Base-by-base conservation (phyloP, 2,888 invertebrate species). In the Amaurobius ferox region DNA sequence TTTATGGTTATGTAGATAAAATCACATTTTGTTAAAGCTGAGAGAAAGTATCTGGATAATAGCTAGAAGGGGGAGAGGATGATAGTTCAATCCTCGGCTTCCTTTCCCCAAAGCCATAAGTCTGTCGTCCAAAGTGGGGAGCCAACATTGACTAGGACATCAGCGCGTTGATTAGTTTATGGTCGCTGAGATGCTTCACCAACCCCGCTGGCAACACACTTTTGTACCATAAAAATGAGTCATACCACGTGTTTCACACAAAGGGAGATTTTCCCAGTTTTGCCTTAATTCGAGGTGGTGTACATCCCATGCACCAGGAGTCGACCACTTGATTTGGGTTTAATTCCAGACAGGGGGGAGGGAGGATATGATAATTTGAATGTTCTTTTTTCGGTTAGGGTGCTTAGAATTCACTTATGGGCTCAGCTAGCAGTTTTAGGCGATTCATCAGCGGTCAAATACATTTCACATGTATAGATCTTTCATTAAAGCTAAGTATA, bases 81-180 rank as follows among this genome's bases (percentile, higher is more conserved):
- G 16, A 1, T 66, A 19, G 66, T 5, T 30, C 64, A 30, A 66
- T 35, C 32, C 35, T 19, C 19, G 5, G 23, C 19, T n/a, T 19
- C 19, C 71, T 6, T 32, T 29, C 61, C 55, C 67, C 66, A 11
- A 30, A 0, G 48, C 55, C 67, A 30, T 40, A 70, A 76, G 83
- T 76, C 62, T 76, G 40, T 81, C 74, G 68, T 61, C 70, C 62
- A 62, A 11, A 68, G 29, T 26, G 30, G 55, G n/a, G 64, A n/a
- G 35, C 44, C 30, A 23, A 35, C 35, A 29, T 61, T 73, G 55
- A 23, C 32, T 61, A 7, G 32, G 32, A 66, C 66, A 66, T 23
- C 23, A 9, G 55, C 64, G 64, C 83, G 70, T 64, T 77, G 83
- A 83, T 77, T 83, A 83, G 71, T 83, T 83, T 83, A 83, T 83